Base-by-base conservation (phyloP, 2,797 vertebrate genomes). In the Zenarchopterus dispar region DNA sequence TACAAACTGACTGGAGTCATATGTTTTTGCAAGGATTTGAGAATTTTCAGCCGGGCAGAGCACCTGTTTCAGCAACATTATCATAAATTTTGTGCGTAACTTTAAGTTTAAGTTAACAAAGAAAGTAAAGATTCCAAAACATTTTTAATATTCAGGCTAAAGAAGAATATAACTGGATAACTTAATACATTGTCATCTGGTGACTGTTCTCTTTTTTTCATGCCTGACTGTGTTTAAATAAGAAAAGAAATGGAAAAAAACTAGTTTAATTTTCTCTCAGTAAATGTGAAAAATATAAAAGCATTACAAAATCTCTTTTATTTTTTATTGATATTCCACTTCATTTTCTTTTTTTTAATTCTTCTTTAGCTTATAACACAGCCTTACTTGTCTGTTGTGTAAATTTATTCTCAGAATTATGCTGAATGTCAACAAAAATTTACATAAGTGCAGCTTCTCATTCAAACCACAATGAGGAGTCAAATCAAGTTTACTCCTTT, bases 281-380 rank as follows among this genome's bases (percentile, higher is more conserved):
- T 39, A 18, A 46, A 9, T 46, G 33, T 33, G 57, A 60, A 67
- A 69, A 80, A 78, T 68, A 72, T 65, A 66, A 24, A 54, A 73
- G 64, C 54, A 60, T 47, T 33, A 31, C 4, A 8, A 48, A 46
- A 19, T 15, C 52, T 47, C 24, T 28, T 24, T n/a, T n/a, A n/a
- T n/a, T 23, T 57, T 66, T 62, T 21, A 47, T 8, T 49, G 57
- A 75, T 58, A 62, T 65, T 62, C 22, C 16, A 21, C 26, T 58
- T 1, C 18, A 23, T 39, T 61, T 64, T 67, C 4, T 67, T 76
- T 71, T 43, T 28, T 26, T n/a, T n/a, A n/a, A 33, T 51, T 54
- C 24, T 43, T 10, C 56, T 55, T 5, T 13, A 22, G 54, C 56
- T 68, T 51, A 24, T 15, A 31, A 43, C 60, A 56, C 16, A 24